Conservation (phyloP, 2,797 vertebrate genomes). For the Balearica regulorum region DNA sequence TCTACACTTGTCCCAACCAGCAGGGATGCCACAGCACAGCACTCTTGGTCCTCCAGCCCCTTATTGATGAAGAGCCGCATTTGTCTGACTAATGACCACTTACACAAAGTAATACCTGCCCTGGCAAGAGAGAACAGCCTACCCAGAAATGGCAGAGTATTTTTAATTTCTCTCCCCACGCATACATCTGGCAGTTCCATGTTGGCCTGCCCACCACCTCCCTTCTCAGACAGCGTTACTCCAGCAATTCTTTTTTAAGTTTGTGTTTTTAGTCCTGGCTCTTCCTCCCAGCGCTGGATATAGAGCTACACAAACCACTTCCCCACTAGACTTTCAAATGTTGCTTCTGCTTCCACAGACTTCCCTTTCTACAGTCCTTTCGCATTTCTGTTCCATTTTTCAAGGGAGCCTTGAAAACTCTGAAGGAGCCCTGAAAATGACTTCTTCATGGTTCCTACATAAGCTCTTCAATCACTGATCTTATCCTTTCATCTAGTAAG, state of each 20-base stretch:
- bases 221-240: not conserved
- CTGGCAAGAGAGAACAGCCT: not conserved
- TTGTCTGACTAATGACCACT: not conserved
- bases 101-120: not conserved
- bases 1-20: not conserved
- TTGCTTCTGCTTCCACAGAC: not conserved
- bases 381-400: not conserved
- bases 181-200: not conserved
- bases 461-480: not conserved
- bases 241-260: not conserved
- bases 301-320: not conserved
- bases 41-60: not conserved
- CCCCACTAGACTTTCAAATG: not conserved
- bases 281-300: not conserved
- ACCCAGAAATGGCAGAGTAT: not conserved
- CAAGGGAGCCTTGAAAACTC: not conserved
- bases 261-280: not conserved
- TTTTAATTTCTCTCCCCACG: not conserved
- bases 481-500: conserved; percentile 10
- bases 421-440: not conserved
- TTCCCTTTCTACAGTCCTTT: not conserved
- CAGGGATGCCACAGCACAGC: not conserved
- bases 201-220: not conserved
- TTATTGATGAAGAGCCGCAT: not conserved
- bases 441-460: not conserved